Evolutionary conservation across 2,113 vertebrate species (phyloP), one percentile per base, ranked within the genome.

Genomic region (Phrynosoma blainvillii): DNA sequence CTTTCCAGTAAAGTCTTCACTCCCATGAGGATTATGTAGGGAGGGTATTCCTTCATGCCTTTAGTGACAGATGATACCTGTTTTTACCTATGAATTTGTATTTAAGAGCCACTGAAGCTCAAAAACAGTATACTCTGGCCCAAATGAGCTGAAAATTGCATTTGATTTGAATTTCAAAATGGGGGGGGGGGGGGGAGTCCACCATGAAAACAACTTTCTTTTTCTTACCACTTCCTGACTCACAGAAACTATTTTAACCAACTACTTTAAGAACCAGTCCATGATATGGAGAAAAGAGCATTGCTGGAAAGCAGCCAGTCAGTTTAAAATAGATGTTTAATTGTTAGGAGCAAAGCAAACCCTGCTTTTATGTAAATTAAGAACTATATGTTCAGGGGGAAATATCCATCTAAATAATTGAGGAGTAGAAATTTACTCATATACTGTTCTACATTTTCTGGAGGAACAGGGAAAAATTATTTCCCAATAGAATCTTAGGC

Each of bases 151-250:
- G 97, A 97, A 97, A 97, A 98, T 97, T 97, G 97, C 96, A 96
- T 97, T 97, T 96, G 96, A 97, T 97, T 97, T 98, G 97, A 98
- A 98, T 97, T 97, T 98, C 97, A 97, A 97, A 97, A 97, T 93
- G 92, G 90, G 94, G 87, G 92, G 92, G 90, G 94, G 87, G 92
- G 85, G 84, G 86, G 62, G 87, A 91, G 86, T 85, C 88, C 92
- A 94, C 94, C 93, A 95, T 91, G 94, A 93, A 90, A 65, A 62
- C 77, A 88, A 93, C 92, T 91, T 86, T 93, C 88, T 94, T 92
- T 82, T 92, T 82, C 90, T 93, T 94, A 91, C 93, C 90, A 93
- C 91, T 95, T 97, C 95, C 94, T 89, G 93, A 90, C 91, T 89
- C 92, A 90, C 86, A 91, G 82, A 11, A 91, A 90, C 81, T 5